Base-by-base conservation (phyloP, 2,797 vertebrate genomes). In the Platalea minor region DNA sequence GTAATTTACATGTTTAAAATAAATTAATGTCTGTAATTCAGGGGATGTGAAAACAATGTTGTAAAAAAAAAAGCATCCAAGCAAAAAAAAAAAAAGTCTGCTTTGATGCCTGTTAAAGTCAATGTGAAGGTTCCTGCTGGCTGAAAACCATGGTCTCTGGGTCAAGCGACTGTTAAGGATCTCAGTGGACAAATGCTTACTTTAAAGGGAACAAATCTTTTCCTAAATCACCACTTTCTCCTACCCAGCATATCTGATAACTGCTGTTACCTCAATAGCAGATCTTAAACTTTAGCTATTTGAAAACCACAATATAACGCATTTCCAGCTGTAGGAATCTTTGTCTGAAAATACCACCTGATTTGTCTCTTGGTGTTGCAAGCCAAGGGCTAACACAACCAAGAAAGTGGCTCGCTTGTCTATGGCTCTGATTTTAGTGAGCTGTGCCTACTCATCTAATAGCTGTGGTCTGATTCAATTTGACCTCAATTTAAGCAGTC, bases 361-460 rank as follows among this genome's bases (percentile, higher is more conserved):
- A 64, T 61, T 84, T 78, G 60, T 75, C 37, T 68, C 78, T 84
- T 90, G 77, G 17, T 46, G 17, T 43, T 68, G 69, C 51, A 73
- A 69, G 69, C 64, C 72, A 63, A 85, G 80, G 91, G 63, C 78
- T 82, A 73, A 69, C 61, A 70, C 86, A 95, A 45, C 75, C 77
- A 29, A 39, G 64, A 41, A 85, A 53, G 85, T 54, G 63, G 23
- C 82, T 83, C 1, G 9, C 70, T 72, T 48, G 33, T 90, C 57
- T 41, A 4, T 76, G 64, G 23, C 67, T 89, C 60, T 88, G 78
- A 28, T 83, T 83, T 73, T 46, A 46, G 50, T 51, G 39, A 89
- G 79, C 87, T 93, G 50, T 59, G 92, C 83, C 67, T 85, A 23
- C 92, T 80, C 13, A n/a, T 91, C 73, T 95, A 57, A 95, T 84